These are phyloP conservation scores for Fragum fragum DNA, from an alignment of 2,888 invertebrate species.

Conservation along the genomic window DNA sequence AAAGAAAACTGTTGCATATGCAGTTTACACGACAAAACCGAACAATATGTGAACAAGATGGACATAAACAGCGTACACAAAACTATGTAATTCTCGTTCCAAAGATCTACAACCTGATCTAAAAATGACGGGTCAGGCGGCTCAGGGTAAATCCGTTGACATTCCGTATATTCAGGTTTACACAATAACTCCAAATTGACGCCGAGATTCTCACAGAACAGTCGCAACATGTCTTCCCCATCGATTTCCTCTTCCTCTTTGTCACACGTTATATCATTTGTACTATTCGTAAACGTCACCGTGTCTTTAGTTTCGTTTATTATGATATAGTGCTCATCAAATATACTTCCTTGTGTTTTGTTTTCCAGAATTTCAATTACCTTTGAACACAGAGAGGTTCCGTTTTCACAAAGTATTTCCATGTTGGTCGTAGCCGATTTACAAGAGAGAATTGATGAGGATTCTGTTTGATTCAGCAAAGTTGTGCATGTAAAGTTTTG, in stretches of 20 bases:
- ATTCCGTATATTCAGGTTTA: not conserved
- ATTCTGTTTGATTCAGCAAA: not conserved
- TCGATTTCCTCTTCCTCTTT: conserved; percentile 3
- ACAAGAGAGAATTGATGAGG: not conserved
- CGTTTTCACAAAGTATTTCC: not conserved
- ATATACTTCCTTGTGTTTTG: not conserved
- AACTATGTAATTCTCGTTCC: conserved; percentile 50
- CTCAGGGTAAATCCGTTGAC: not conserved
- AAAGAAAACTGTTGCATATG: conserved; percentile 87
- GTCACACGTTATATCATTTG: conserved; percentile 9
- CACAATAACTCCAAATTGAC: not conserved
- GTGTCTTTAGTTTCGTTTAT: not conserved
- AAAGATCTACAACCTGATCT: conserved; percentile 47
- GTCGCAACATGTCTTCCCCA: not conserved
- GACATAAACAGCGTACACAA: conserved; percentile 67
- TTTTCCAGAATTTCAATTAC: not conserved
- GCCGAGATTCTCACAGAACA: conserved; percentile 6
- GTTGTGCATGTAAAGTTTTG: conserved; percentile 3
- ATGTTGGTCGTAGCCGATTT: not conserved
- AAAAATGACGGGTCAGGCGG: not conserved
- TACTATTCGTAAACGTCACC: conserved; percentile 10
- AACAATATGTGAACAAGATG: conserved; percentile 80
- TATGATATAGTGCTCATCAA: conserved; percentile 5
- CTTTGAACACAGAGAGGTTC: conserved; percentile 1
- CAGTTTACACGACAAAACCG: conserved; percentile 88